Conservation (phyloP, 2,113 vertebrate species). For the Myotis brandtii region DNA sequence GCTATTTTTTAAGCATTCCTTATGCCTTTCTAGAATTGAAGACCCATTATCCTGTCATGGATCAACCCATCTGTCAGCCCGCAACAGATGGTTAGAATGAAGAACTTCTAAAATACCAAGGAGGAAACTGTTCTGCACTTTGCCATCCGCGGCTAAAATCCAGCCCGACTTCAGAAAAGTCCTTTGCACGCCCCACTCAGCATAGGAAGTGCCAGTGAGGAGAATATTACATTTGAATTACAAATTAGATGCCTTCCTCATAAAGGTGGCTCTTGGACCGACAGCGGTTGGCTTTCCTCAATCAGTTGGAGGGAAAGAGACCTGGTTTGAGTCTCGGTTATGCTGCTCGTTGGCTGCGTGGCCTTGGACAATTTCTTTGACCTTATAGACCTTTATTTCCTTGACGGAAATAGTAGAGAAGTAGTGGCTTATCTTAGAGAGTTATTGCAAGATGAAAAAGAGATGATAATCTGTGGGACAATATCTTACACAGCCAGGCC, state of each 20-base stretch:
- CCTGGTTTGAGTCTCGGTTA: background rate
- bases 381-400: background rate
- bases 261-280: background rate
- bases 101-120: constrained; percentile 84
- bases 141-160: constrained; percentile 40
- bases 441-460: background rate
- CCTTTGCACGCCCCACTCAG: constrained; percentile 20
- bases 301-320: background rate
- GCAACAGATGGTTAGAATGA: constrained; percentile 86
- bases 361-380: background rate
- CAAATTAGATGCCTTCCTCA: constrained; percentile 57
- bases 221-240: constrained; percentile 69
- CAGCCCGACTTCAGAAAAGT: constrained; percentile 60
- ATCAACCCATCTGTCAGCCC: constrained; percentile 87
- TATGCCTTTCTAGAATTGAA: constrained; percentile 86
- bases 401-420: background rate
- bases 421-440: background rate
- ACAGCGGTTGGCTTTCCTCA: background rate
- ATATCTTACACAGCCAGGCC: background rate
- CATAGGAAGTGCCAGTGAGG: constrained; percentile 22
- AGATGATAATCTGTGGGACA: background rate
- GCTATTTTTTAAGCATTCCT: constrained; percentile 86
- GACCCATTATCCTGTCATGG: constrained; percentile 87
- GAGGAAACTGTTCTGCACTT: constrained; percentile 67
- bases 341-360: fast-evolving